phyloP scores from a whole-genome alignment of 2,797 vertebrate genomes.

The Erethizon dorsatum region DNA sequence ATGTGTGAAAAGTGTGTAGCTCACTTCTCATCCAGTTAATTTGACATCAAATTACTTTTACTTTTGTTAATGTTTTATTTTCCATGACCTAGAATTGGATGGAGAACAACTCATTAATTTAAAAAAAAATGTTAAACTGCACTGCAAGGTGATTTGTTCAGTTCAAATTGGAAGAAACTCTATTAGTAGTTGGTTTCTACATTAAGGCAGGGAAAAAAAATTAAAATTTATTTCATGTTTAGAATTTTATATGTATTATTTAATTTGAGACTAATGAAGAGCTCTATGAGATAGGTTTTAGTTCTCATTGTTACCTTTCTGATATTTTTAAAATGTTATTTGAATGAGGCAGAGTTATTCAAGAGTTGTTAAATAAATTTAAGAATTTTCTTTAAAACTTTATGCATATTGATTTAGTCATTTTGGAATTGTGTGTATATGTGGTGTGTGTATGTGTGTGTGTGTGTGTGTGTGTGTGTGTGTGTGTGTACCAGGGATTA shows the following conservation, averaged over 20 bases:
- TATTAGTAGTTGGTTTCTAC: background rate
- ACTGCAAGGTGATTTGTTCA: background rate
- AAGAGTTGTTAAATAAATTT: background rate
- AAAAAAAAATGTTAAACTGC: background rate
- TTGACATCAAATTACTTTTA: background rate
- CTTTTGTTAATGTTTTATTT: background rate
- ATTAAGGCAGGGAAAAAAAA: background rate
- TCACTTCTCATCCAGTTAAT: background rate
- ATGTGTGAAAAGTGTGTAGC: background rate
- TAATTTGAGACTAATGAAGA: background rate
- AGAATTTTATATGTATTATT: background rate
- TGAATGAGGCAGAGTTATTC: background rate
- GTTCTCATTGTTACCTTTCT: background rate
- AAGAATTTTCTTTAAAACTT: background rate
- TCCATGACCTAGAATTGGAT: background rate
- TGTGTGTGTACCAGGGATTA: background rate
- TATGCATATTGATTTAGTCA: background rate
- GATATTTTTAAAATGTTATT: background rate
- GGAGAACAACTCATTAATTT: background rate
- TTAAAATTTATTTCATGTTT: slow-evolving; percentile 1
- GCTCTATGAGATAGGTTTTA: background rate
- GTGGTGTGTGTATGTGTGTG: background rate
- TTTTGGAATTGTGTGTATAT: background rate
- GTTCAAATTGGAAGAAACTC: background rate
- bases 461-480: background rate